A percentile compares a stretch with the other conserved stretches of the same genome.
Conservation (phyloP, 2,113 vertebrate species). For the Nyctereutes procyonoides region DNA sequence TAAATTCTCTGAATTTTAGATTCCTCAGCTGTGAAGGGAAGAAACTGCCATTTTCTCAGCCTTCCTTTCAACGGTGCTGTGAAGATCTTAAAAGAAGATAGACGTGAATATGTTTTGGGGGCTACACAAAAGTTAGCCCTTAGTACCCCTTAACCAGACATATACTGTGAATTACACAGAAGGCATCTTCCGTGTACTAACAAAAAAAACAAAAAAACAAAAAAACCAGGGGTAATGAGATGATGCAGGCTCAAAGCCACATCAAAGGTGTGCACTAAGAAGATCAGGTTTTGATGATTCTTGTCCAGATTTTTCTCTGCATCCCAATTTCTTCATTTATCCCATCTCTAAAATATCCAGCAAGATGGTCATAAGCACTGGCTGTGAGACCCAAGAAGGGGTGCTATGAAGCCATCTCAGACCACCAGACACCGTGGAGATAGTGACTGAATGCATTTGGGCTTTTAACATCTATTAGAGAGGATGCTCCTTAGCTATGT, state of each 20-base stretch:
- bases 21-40: slow-evolving; percentile 64
- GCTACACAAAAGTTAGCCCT: not conserved
- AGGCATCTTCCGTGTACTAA: not conserved
- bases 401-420: not conserved
- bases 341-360: not conserved
- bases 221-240: not conserved
- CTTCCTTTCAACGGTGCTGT: slow-evolving; percentile 20
- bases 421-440: not conserved
- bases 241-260: not conserved
- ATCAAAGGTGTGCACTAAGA: not conserved
- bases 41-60: slow-evolving; percentile 46
- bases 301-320: not conserved
- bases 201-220: not conserved
- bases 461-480: not conserved
- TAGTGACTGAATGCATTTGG: not conserved
- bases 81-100: slow-evolving; percentile 29
- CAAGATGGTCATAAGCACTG: not conserved
- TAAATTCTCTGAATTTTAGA: slow-evolving; percentile 65
- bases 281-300: not conserved
- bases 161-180: not conserved
- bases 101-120: not conserved
- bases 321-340: slow-evolving; percentile 35
- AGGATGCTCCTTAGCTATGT: not conserved
- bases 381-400: not conserved
- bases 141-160: not conserved